Base-by-base conservation (phyloP, 37 sponge, comb jelly and placozoan species). In the Axinella damicornis region DNA sequence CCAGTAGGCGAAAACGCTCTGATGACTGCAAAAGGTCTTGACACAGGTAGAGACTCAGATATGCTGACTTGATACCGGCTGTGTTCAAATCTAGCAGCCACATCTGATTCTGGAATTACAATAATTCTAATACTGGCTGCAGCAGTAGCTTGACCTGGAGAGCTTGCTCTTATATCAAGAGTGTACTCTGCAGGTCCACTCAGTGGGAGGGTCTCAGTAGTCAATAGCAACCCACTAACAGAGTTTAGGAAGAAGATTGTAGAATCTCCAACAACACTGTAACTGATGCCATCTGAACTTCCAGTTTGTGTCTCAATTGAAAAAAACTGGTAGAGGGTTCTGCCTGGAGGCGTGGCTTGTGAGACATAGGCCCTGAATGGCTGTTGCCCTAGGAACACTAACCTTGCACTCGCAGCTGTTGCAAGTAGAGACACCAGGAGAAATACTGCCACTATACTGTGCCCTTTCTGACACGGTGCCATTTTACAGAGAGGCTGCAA, bases 311-410 rank as follows among this genome's bases (percentile, higher is more conserved):
- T 33, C 13, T 81, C 35, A 32, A 63, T 34, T 46, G 76, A 77
- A 65, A 76, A 76, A 14, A 91, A 75, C n/a, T 70, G 80, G 73
- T 91, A 91, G 0, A 85, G 19, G 34, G 53, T 32, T 39, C 25
- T 34, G 6, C 82, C 77, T 6, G 71, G 74, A 5, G 24, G 40
- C 0, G 71, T 35, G 21, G 77, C 74, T 15, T 54, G 34, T 9
- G 91, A 80, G 5, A 65, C 64, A 69, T 82, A 81, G 25, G 76
- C 81, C 28, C 30, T 67, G 65, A 77, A 85, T 21, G 86, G 91
- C 25, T 77, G 2, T 39, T 80, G 82, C 0, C 90, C 90, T 53
- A 84, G 81, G 32, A 90, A 90, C 18, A 5, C 28, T 55, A 25
- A 57, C n/a, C 25, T 53, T 12, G 19, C 20, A 24, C 39, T 30